phyloP scores from a whole-genome alignment of 2,888 invertebrate species.

The Cheilosia impressa region DNA sequence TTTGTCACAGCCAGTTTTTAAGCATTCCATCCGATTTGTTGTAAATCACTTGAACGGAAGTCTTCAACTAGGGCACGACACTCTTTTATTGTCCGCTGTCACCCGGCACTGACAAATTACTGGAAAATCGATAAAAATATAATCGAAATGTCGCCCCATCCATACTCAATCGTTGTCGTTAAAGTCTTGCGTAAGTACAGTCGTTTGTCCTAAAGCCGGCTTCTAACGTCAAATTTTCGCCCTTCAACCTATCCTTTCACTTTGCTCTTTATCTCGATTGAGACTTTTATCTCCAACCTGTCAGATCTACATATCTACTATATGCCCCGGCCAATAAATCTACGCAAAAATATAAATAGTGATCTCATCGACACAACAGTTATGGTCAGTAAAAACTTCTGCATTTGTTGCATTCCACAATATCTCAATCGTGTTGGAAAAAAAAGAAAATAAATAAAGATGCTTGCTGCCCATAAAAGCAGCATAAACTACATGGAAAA shows the following conservation, averaged over 20 bases:
- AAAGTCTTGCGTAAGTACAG: too few relatives aligned
- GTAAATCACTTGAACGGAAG: too few relatives aligned
- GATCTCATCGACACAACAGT: background rate
- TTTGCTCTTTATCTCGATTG: background rate
- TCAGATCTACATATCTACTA: background rate
- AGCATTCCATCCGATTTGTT: too few relatives aligned
- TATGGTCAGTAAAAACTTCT: constrained; percentile 4
- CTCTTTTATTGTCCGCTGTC: too few relatives aligned
- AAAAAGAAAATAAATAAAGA: constrained; percentile 39
- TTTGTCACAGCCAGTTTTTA: too few relatives aligned
- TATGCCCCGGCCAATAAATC: background rate
- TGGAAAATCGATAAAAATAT: too few relatives aligned
- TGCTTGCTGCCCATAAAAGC: constrained; percentile 55
- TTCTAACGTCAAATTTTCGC: background rate
- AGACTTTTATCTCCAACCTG: background rate
- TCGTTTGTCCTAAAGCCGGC: background rate
- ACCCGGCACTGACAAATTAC: too few relatives aligned
- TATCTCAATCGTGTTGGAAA: background rate
- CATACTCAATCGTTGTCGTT: too few relatives aligned
- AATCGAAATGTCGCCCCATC: too few relatives aligned
- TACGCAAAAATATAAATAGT: background rate
- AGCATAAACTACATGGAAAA: constrained; percentile 47
- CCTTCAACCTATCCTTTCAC: background rate
- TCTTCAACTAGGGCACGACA: too few relatives aligned
- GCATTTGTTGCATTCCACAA: constrained; percentile 8